phyloP scores from a whole-genome alignment of 2,113 vertebrate species.

The Sarotherodon lohbergeri region DNA sequence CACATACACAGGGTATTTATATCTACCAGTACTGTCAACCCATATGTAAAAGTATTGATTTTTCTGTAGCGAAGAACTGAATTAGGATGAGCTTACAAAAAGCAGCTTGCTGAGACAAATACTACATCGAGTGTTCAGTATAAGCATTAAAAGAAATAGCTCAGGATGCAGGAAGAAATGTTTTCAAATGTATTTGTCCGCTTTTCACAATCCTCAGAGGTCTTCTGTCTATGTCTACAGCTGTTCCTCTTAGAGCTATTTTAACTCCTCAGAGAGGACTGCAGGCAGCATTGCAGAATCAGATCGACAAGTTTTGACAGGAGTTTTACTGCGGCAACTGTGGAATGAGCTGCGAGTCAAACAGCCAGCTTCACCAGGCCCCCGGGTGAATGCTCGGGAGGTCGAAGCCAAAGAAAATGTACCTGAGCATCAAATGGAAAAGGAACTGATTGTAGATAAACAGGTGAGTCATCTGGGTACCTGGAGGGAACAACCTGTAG shows the following conservation, averaged over 20 bases:
- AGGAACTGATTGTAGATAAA: background rate
- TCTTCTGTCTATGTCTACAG: background rate
- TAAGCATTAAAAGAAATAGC: background rate
- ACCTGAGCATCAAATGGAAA: background rate
- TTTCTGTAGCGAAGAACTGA: background rate
- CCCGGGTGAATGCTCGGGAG: background rate
- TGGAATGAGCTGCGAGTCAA: conserved; percentile 18
- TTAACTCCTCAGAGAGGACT: background rate
- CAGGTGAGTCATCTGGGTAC: background rate
- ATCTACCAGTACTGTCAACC: background rate
- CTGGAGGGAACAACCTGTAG: background rate
- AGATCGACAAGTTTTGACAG: conserved; percentile 55
- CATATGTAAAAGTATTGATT: background rate
- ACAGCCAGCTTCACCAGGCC: background rate
- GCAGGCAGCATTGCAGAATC: background rate
- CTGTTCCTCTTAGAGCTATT: background rate
- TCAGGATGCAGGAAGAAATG: accelerated
- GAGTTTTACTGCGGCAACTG: conserved; percentile 12
- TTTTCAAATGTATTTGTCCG: background rate
- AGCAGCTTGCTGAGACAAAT: background rate
- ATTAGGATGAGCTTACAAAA: background rate
- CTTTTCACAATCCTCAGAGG: background rate
- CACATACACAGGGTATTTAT: background rate
- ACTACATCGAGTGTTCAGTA: background rate
- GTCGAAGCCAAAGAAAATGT: background rate